These are phyloP conservation scores for Gadopsis bispinosus DNA, from an alignment of 2,797 vertebrate species.

Conservation along the genomic window DNA sequence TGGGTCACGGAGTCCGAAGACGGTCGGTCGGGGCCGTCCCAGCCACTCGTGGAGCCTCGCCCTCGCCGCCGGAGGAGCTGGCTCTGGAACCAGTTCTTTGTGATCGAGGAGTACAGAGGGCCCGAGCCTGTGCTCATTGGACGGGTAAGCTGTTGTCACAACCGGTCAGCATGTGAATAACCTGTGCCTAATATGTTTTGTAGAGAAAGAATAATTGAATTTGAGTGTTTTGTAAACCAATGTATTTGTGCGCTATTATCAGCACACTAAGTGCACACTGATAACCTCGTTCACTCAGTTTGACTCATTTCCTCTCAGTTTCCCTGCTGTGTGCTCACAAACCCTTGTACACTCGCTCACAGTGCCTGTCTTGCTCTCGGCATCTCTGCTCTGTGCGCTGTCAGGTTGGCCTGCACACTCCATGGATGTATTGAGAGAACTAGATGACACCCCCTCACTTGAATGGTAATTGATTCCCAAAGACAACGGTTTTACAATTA, in stretches of 20 bases:
- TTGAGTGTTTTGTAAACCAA: not conserved
- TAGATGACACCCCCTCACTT: not conserved
- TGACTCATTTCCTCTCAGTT: slow-evolving; percentile 11
- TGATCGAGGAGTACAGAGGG: slow-evolving; percentile 93
- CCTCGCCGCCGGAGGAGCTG: slow-evolving; percentile 89
- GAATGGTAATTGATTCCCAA: no score
- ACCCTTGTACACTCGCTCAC: not conserved
- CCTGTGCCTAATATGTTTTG: not conserved
- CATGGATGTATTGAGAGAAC: not conserved
- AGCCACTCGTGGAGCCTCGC: slow-evolving; percentile 52
- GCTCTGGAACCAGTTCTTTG: slow-evolving; percentile 97
- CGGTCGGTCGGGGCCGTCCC: slow-evolving; percentile 20
- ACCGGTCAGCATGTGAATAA: slow-evolving; percentile 23
- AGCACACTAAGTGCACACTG: not conserved
- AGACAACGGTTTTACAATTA: not conserved
- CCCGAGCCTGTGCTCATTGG: slow-evolving; percentile 94
- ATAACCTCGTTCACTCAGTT: slow-evolving; percentile 25
- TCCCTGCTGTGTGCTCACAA: not conserved
- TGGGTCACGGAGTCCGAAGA: slow-evolving; percentile 58
- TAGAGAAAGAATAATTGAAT: no score
- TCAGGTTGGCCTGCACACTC: not conserved
- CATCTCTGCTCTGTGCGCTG: not conserved
- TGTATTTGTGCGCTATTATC: not conserved
- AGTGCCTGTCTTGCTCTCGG: not conserved
- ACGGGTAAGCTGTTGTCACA: slow-evolving; percentile 85